Evolutionary conservation across 1,140 invertebrate genomes (phyloP), one percentile per base, ranked within the genome.

Genomic region (Tyrophagus putrescentiae): DNA sequence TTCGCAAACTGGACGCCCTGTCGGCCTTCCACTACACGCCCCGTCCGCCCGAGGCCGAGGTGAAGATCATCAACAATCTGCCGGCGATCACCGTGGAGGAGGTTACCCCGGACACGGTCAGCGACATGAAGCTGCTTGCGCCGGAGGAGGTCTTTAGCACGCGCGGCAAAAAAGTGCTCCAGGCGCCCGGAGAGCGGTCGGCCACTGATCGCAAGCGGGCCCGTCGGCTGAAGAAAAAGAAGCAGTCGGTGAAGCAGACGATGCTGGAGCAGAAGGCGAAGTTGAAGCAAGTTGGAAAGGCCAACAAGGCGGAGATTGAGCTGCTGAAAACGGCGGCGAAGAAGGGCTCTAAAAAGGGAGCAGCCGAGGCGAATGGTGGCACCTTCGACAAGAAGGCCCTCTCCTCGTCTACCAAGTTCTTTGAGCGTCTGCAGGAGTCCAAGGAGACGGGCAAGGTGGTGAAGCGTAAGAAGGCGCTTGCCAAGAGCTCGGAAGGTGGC

Each of bases 11-110:
- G 13, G 90, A 98, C 76, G 85, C 91, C 0, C 75, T 98, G 3
- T 84, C 83, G 0, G 92, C 97, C 72, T 96, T 85, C 72, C 85
- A 95, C 72, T 97, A 87, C 67, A 94, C 89, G 50, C 93, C 94
- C 0, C 90, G 84, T 76, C 75, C 77, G 75, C 79, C 81, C 13
- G 77, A 80, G 60, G 83, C 90, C 1, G 94, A 98, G 67, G 72
- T 95, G 0, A 89, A 87, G 72, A 85, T 98, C 64, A 75, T 97
- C 1, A 87, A 78, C 53, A 97, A 98, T 72, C 73, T 91, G 62
- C 88, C 92, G 18, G 85, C 91, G 3, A 84, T 98, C 53, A 79
- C 74, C 29, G 87, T 96, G 79, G 95, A 98, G 75, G 93, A 98
- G 75, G 87, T 94, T n/a, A 87, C 87, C 3, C 93, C 92, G 31